Conservation (phyloP, 2,113 vertebrate species). For the Pollimyrus isidori region DNA sequence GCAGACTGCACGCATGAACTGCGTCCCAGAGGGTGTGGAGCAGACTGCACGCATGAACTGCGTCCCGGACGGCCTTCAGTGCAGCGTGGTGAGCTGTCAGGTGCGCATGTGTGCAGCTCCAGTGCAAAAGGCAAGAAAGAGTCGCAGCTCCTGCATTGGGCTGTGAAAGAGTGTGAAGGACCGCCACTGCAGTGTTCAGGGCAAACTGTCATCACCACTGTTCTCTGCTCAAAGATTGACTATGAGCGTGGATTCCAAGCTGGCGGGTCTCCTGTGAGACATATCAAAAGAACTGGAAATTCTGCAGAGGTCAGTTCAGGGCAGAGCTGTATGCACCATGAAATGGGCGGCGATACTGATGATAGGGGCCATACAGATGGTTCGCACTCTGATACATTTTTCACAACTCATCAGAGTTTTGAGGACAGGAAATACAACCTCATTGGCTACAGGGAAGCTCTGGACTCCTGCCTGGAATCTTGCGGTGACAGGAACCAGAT, state of each 20-base stretch:
- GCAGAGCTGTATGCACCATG: not conserved
- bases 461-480: not conserved
- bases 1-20: too few species aligned
- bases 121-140: not conserved
- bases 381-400: not conserved
- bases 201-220: slow-evolving; percentile 5
- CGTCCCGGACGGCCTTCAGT: not conserved
- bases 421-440: slow-evolving; percentile 7
- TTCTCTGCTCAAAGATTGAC: not conserved
- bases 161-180: not conserved
- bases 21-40: too few species aligned
- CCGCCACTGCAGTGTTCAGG: not conserved
- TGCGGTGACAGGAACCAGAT: not conserved
- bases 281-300: not conserved
- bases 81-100: not conserved
- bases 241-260: not conserved
- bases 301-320: slow-evolving; percentile 19
- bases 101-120: not conserved
- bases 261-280: not conserved
- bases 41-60: not conserved
- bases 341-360: not conserved
- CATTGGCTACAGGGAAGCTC: not conserved
- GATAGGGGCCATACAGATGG: not conserved
- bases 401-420: not conserved
- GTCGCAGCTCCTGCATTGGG: not conserved